These are phyloP conservation scores for Lagocephalus sceleratus DNA, from an alignment of 2,797 vertebrate genomes.

Conservation along the genomic window DNA sequence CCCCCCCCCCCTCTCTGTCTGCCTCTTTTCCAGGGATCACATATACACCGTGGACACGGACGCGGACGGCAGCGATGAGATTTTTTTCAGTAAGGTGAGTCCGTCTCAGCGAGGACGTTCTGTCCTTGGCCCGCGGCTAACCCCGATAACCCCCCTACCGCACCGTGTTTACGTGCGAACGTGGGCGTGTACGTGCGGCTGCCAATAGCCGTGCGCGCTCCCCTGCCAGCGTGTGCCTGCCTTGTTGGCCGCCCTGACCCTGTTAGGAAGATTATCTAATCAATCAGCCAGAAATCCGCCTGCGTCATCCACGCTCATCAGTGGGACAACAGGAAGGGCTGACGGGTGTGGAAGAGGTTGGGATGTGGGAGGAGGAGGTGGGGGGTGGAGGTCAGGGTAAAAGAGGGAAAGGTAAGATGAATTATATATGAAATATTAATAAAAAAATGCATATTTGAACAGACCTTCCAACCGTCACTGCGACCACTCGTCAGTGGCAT, in stretches of 20 bases:
- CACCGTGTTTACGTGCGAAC: constrained; percentile 21
- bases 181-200: constrained; percentile 26
- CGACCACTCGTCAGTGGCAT: constrained; percentile 37
- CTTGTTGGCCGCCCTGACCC: constrained; percentile 47
- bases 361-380: constrained; percentile 12
- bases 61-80: constrained; percentile 88
- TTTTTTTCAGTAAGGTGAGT: constrained; percentile 99
- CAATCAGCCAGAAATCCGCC: constrained; percentile 55
- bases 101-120: constrained; percentile 38
- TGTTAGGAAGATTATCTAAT: constrained; percentile 75
- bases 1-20: constrained; percentile 3
- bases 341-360: constrained; percentile 19
- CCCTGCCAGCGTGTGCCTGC: constrained; percentile 33
- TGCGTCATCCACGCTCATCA: constrained; percentile 66
- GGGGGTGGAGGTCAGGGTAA: too few relatives aligned
- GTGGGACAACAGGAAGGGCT: constrained; percentile 28
- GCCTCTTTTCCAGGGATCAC: constrained; percentile 86
- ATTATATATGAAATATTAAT: not conserved
- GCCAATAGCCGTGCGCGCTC: constrained; percentile 42
- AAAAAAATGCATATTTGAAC: constrained; percentile 19
- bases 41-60: constrained; percentile 98
- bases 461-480: constrained; percentile 26
- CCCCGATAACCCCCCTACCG: constrained; percentile 37
- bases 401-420: constrained; percentile 1
- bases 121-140: constrained; percentile 34